phyloP scores from a whole-genome alignment of 2,113 vertebrate species.

The Campylomormyrus tamandua region DNA sequence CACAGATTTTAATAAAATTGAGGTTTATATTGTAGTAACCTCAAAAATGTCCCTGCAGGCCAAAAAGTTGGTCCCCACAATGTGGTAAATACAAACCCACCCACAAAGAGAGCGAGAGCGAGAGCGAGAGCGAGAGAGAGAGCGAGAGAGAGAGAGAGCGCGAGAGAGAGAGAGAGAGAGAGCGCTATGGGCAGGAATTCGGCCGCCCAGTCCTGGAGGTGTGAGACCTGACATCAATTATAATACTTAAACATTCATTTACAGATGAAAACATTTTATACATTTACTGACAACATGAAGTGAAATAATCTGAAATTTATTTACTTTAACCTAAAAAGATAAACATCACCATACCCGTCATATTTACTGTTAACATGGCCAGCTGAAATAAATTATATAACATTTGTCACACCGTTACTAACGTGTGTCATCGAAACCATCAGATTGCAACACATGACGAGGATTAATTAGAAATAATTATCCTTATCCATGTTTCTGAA shows the following conservation, averaged over 20 bases:
- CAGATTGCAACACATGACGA: not conserved
- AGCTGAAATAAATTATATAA: not conserved
- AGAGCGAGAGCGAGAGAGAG: not conserved
- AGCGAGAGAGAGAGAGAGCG: no score
- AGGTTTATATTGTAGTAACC: not conserved
- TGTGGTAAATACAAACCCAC: not conserved
- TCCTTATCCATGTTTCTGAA: not conserved
- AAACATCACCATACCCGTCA: not conserved
- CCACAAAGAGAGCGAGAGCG: not conserved
- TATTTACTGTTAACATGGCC: not conserved
- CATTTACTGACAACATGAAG: not conserved
- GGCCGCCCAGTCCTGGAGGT: not conserved
- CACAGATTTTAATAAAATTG: not conserved
- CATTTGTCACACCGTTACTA: not conserved
- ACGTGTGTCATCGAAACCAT: not conserved
- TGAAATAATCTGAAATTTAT: not conserved
- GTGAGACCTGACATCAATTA: not conserved
- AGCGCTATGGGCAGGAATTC: not conserved
- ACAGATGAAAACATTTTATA: not conserved
- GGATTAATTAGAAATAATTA: not conserved
- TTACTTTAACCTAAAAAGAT: not conserved
- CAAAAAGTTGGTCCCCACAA: not conserved
- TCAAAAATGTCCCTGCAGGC: not conserved
- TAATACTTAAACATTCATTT: not conserved
- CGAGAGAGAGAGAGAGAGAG: no score